Base-by-base conservation (phyloP, 2,113 vertebrate genomes). In the Agapornis roseicollis region DNA sequence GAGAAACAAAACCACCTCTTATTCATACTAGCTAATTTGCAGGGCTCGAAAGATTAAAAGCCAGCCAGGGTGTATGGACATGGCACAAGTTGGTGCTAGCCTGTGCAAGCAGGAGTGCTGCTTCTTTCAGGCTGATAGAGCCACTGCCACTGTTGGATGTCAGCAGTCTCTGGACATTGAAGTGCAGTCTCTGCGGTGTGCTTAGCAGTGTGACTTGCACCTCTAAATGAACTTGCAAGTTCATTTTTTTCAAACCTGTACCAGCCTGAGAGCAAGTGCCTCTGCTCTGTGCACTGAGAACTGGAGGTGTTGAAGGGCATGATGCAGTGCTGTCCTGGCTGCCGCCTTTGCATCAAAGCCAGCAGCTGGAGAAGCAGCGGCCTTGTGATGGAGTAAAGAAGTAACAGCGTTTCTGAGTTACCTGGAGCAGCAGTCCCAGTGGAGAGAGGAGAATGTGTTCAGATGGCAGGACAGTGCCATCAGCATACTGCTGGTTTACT, bases 131-230 rank as follows among this genome's bases (percentile, higher is more conserved):
- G 42, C 33, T 37, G 4, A 5, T 2, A 1, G 0, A 29, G 23
- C 22, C 41, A 0, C 1, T 16, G 69, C 64, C 1, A 8, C 56
- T 35, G 22, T 7, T 9, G 28, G 23, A 4, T 5, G 28, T 56
- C 68, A 58, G 19, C 0, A 2, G 27, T 18, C 81, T 39, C 33
- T 58, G 56, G 13, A 24, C 22, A 58, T 35, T 35, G 33, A 58
- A 58, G 35, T 58, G 56, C 33, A 58, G 7, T 35, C 20, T 24
- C 22, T 35, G 25, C 28, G 22, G 33, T 58, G 33, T 35, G 56
- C 56, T 58, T 58, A 58, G 56, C 15, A 6, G 13, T 58, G 56
- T 35, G 56, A 58, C 56, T 58, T 58, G 33, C 56, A 35, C 56
- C 18, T 58, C 33, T 35, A 35, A 58, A 35, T 35, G n/a, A 35